Evolutionary conservation across 2,888 invertebrate species (phyloP).

Genomic region (Epirrita christyi): DNA sequence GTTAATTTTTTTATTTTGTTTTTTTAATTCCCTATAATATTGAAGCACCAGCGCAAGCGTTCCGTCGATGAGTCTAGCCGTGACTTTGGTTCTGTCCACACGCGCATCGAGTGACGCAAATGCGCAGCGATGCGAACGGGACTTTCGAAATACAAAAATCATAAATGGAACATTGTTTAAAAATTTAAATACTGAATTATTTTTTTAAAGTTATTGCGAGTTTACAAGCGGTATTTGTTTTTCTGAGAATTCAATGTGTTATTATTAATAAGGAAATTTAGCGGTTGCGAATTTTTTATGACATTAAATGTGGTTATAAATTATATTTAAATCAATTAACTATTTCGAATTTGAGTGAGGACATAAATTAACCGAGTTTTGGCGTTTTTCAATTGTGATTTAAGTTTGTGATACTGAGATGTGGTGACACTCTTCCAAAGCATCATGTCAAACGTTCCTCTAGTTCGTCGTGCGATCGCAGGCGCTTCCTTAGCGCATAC

Average conservation of each 20-base stretch:
- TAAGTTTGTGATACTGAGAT: not conserved
- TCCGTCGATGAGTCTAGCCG: constrained; percentile 43
- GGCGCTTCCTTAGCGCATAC: constrained; percentile 67
- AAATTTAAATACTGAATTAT: not conserved
- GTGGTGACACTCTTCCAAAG: constrained; percentile 19
- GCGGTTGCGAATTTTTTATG: too few species aligned
- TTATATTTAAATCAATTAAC: too few species aligned
- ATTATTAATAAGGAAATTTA: too few species aligned
- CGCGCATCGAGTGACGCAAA: constrained; percentile 50
- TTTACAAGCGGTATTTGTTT: too few species aligned
- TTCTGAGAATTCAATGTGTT: too few species aligned
- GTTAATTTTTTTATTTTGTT: too few species aligned
- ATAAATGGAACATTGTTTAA: constrained; percentile 9
- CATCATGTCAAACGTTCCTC: constrained; percentile 68
- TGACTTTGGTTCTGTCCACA: constrained; percentile 43
- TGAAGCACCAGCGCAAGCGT: constrained; percentile 4
- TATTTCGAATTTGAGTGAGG: too few species aligned
- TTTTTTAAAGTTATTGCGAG: not conserved
- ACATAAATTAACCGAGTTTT: too few species aligned
- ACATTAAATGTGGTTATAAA: too few species aligned
- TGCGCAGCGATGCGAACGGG: constrained; percentile 47
- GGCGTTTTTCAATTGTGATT: too few species aligned
- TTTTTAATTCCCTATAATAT: not conserved
- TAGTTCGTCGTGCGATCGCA: constrained; percentile 74
- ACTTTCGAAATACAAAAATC: constrained; percentile 28